These are phyloP conservation scores for Phoebastria nigripes DNA, from an alignment of 2,797 vertebrate species.

Conservation along the genomic window DNA sequence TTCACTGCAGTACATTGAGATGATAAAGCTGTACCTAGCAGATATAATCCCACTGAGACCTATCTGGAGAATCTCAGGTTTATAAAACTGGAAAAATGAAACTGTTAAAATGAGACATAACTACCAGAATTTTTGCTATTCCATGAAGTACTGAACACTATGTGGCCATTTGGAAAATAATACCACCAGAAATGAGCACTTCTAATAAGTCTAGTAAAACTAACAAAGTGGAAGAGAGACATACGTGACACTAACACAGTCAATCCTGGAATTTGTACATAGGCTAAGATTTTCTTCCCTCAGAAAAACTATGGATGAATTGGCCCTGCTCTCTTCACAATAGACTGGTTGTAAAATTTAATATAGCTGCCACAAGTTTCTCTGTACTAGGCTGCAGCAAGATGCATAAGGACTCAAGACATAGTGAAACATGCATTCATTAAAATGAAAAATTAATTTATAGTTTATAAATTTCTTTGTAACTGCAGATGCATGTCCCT, in stretches of 20 bases:
- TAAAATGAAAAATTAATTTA: not conserved
- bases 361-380: not conserved
- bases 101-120: not conserved
- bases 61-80: not conserved
- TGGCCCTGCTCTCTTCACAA: not conserved
- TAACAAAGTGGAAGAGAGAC: not conserved
- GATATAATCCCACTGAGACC: not conserved
- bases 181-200: not conserved
- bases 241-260: not conserved
- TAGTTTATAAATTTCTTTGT: not conserved
- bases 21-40: not conserved
- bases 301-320: not conserved
- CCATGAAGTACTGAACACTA: not conserved
- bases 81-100: not conserved
- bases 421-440: not conserved
- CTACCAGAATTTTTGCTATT: not conserved
- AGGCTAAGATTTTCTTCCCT: not conserved
- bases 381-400: not conserved
- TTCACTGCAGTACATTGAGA: not conserved
- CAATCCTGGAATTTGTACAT: not conserved
- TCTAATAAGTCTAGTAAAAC: not conserved
- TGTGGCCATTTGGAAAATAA: not conserved
- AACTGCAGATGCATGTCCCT: not conserved
- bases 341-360: not conserved
- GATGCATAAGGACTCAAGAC: not conserved